Conservation (phyloP, 2,113 vertebrate species). For the Phyllostomus discolor region DNA sequence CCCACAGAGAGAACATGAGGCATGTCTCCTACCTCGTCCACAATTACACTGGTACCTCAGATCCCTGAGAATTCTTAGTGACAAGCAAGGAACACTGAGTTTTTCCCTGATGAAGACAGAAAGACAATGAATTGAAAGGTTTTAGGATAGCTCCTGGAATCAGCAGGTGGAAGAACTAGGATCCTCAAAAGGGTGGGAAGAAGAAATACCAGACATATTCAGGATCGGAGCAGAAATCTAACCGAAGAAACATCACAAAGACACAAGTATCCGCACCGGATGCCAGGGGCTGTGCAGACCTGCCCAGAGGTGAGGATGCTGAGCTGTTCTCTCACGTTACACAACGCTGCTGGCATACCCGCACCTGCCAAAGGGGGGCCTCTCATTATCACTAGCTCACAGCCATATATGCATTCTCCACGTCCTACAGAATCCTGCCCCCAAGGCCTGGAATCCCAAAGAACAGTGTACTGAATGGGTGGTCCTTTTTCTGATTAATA, state of each 20-base stretch:
- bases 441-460: not conserved
- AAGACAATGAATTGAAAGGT: not conserved
- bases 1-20: not conserved
- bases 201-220: not conserved
- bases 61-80: not conserved
- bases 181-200: not conserved
- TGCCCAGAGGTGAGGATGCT: rapidly evolving
- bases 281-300: not conserved
- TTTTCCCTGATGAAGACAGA: not conserved
- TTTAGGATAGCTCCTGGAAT: not conserved
- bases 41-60: not conserved
- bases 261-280: rapidly evolving
- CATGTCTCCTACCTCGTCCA: not conserved
- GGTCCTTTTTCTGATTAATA: not conserved
- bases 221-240: not conserved
- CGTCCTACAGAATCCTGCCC: not conserved
- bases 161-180: not conserved
- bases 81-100: not conserved
- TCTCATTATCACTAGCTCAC: rapidly evolving
- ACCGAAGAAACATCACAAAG: not conserved
- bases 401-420: not conserved
- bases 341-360: rapidly evolving
- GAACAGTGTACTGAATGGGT: not conserved
- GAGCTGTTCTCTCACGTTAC: not conserved
- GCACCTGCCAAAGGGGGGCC: not conserved